phyloP scores from a whole-genome alignment of 2,797 vertebrate genomes.

The Gallinago solitaria region DNA sequence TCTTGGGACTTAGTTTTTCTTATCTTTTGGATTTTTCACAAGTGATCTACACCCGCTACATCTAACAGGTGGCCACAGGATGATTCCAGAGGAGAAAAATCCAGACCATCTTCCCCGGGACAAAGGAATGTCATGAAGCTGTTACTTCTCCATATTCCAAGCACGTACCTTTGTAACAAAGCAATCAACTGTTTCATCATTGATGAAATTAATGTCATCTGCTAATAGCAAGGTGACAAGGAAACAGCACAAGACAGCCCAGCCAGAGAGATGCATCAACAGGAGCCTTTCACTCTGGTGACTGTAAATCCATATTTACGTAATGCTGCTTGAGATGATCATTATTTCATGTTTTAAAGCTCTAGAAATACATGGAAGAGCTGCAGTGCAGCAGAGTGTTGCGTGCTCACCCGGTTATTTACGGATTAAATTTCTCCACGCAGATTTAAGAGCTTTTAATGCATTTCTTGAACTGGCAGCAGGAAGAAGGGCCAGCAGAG shows the following conservation, averaged over 20 bases:
- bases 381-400: background rate
- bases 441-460: background rate
- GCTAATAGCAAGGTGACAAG: background rate
- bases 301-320: fast-evolving
- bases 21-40: background rate
- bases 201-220: too few relatives aligned
- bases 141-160: background rate
- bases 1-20: background rate
- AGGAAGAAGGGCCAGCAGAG: slow-evolving; percentile 27
- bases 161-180: background rate
- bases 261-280: background rate
- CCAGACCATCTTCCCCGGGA: background rate
- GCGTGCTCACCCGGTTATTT: fast-evolving
- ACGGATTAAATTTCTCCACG: background rate
- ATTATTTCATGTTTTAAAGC: background rate
- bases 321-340: fast-evolving
- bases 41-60: too few relatives aligned
- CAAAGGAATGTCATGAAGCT: background rate
- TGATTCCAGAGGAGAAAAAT: background rate
- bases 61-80: fast-evolving
- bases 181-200: background rate
- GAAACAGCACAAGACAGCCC: background rate
- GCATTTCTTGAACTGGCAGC: background rate
- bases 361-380: background rate
- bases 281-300: fast-evolving